Evolutionary conservation across 2,888 invertebrate genomes (phyloP).

Genomic region (Pemphredon lugubris): DNA sequence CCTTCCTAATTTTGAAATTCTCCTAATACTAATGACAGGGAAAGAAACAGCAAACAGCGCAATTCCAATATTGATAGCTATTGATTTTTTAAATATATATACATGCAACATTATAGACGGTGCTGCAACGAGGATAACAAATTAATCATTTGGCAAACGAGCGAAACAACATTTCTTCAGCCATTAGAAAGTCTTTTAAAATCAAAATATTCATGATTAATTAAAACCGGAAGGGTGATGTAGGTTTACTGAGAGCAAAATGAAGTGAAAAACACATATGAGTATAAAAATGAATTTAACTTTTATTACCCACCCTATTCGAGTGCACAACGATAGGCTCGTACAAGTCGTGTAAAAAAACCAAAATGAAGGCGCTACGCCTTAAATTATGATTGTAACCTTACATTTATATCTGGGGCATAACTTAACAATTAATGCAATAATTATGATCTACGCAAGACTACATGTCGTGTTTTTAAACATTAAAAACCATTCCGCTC

Average conservation of each 20-base stretch:
- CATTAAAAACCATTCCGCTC: conserved; percentile 16
- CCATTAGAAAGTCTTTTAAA: too few relatives aligned
- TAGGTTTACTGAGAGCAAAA: not conserved
- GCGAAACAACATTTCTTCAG: too few relatives aligned
- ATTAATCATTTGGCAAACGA: too few relatives aligned
- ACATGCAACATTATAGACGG: not conserved
- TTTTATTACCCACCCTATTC: conserved; percentile 48
- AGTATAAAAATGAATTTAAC: conserved; percentile 49
- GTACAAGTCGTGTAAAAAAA: conserved; percentile 43
- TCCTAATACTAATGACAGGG: not conserved
- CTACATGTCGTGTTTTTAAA: conserved; percentile 16
- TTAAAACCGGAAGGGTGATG: too few relatives aligned
- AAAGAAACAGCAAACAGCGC: conserved; percentile 1
- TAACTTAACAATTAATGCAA: conserved; percentile 26
- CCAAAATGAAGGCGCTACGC: conserved; percentile 21
- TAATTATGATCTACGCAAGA: conserved; percentile 9
- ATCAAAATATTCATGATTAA: too few relatives aligned
- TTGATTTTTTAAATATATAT: too few relatives aligned
- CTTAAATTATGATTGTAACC: conserved; percentile 29
- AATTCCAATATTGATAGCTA: too few relatives aligned
- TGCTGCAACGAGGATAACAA: too few relatives aligned
- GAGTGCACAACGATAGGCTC: conserved; percentile 36
- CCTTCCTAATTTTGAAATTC: not conserved
- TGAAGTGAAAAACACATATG: not conserved
- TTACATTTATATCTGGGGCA: conserved; percentile 11